phyloP scores from a whole-genome alignment of 37 sponge, comb jelly and placozoan species.

The Bolinopsis microptera region DNA sequence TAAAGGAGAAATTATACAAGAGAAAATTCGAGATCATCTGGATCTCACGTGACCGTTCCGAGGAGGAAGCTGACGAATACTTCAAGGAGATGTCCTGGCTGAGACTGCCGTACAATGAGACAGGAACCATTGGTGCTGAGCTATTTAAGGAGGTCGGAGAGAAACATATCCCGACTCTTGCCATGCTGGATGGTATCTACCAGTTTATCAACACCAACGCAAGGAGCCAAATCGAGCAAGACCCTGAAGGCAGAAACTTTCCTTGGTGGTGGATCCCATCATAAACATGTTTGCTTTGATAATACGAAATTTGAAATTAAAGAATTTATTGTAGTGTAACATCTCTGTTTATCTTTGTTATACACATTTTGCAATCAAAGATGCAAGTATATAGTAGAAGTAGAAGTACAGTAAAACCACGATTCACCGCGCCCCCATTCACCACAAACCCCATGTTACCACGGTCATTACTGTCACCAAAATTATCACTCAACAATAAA shows the following conservation, averaged over 20 bases:
- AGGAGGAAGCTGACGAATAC: neutral
- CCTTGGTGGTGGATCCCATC: too few species aligned
- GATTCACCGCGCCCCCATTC: too few species aligned
- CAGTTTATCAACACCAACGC: neutral
- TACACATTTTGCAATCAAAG: too few species aligned
- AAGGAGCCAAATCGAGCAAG: conserved; percentile 64
- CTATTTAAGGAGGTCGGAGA: neutral
- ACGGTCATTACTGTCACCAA: too few species aligned
- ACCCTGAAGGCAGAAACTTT: conserved; percentile 32
- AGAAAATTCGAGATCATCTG: conserved; percentile 63
- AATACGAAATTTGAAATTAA: too few species aligned
- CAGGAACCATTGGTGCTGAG: conserved; percentile 64
- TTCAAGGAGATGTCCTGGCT: conserved; percentile 1
- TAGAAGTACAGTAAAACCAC: too few species aligned
- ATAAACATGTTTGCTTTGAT: too few species aligned
- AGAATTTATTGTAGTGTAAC: too few species aligned
- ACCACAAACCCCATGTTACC: too few species aligned
- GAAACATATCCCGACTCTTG: neutral
- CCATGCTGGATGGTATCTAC: neutral
- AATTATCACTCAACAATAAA: too few species aligned
- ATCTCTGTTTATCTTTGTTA: too few species aligned
- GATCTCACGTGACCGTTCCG: neutral
- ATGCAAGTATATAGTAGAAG: too few species aligned
- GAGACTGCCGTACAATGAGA: conserved; percentile 72
- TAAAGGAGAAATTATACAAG: conserved; percentile 76